Evolutionary conservation across 2,113 vertebrate species (phyloP).

Genomic region (Alethe diademata): DNA sequence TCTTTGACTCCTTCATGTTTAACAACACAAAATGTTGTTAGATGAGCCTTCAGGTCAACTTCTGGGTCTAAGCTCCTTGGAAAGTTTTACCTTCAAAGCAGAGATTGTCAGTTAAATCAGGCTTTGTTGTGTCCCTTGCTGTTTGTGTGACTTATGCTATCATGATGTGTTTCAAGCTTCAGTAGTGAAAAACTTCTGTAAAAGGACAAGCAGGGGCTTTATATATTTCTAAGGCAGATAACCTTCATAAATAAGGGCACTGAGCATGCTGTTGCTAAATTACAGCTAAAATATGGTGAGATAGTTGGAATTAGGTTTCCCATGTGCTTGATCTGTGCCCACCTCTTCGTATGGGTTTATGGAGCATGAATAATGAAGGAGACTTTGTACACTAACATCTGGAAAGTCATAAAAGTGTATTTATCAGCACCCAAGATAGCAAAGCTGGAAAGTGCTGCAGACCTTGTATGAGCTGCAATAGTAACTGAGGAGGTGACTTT

Average conservation of each 20-base stretch:
- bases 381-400: constrained; percentile 61
- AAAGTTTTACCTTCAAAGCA: background rate
- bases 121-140: background rate
- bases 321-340: constrained; percentile 40
- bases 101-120: background rate
- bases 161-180: background rate
- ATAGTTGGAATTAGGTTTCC: constrained; percentile 54
- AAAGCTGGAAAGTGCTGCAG: constrained; percentile 26
- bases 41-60: background rate
- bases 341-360: constrained; percentile 50
- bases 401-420: constrained; percentile 56
- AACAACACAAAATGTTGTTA: background rate
- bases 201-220: constrained; percentile 8
- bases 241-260: constrained; percentile 54
- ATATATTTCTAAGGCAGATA: constrained; percentile 18
- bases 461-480: background rate
- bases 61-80: background rate
- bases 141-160: background rate
- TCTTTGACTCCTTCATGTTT: background rate
- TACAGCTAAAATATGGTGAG: constrained; percentile 49
- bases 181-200: background rate
- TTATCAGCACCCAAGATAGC: constrained; percentile 17
- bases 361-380: constrained; percentile 62
- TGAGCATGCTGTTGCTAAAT: constrained; percentile 38
- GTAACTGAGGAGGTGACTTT: constrained; percentile 9